phyloP scores from a whole-genome alignment of 2,113 vertebrate species.

The Columbina picui region DNA sequence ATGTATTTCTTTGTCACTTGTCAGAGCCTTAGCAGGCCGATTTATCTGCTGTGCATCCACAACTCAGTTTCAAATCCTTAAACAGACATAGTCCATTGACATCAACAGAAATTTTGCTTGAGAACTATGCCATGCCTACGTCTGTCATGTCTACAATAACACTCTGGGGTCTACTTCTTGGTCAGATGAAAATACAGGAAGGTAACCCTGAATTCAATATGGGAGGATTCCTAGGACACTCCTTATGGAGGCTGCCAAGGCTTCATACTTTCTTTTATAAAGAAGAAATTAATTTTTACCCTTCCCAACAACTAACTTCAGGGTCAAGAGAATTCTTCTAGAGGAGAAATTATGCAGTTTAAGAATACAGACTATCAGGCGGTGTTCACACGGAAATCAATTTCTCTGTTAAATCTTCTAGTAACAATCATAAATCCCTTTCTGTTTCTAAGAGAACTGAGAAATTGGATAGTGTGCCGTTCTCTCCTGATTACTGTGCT shows the following conservation, averaged over 20 bases:
- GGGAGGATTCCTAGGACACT: background rate
- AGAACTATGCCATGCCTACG: background rate
- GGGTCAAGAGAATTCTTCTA: background rate
- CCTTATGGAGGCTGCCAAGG: background rate
- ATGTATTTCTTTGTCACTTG: background rate
- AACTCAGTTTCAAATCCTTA: background rate
- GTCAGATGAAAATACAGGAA: background rate
- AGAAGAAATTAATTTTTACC: background rate
- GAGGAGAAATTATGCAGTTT: background rate
- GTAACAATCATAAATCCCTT: background rate
- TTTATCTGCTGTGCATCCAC: background rate
- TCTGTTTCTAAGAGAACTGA: background rate
- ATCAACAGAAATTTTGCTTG: background rate
- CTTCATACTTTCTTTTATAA: background rate
- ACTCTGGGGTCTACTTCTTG: background rate
- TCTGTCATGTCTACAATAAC: background rate
- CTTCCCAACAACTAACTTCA: background rate
- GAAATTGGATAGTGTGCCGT: background rate
- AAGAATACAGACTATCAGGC: background rate
- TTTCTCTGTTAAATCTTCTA: background rate
- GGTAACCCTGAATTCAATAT: background rate
- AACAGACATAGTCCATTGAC: background rate
- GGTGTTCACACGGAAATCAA: background rate
- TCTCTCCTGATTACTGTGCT: background rate
- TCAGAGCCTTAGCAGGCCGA: background rate